Conservation (phyloP, 2,113 vertebrate genomes). For the Conger conger region DNA sequence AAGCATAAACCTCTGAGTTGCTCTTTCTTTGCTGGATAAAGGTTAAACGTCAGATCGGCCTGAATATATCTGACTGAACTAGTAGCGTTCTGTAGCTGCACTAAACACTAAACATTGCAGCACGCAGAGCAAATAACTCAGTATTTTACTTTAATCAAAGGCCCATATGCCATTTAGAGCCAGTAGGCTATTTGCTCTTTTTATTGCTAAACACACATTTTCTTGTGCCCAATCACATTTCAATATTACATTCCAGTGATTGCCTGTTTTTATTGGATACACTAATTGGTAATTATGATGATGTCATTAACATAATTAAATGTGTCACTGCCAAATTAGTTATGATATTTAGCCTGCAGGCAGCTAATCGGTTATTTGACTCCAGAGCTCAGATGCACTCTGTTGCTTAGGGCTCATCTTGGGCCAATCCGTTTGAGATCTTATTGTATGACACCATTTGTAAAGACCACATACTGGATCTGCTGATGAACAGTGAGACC, state of each 20-base stretch:
- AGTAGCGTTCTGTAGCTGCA: background rate
- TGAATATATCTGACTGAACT: background rate
- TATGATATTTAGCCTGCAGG: background rate
- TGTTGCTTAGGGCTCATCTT: constrained; percentile 3
- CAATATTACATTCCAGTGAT: background rate
- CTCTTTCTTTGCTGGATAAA: background rate
- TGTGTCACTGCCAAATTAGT: background rate
- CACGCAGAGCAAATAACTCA: background rate
- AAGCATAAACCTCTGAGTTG: background rate
- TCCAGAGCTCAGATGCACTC: background rate
- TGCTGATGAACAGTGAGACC: constrained; percentile 11
- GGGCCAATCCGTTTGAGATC: background rate
- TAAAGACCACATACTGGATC: constrained; percentile 11
- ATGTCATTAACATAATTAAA: background rate
- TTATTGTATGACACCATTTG: constrained; percentile 27
- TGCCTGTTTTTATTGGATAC: background rate
- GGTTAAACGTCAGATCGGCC: background rate
- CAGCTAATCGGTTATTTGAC: background rate
- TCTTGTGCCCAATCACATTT: background rate
- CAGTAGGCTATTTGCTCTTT: background rate
- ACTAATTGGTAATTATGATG: background rate
- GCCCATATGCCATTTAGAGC: background rate
- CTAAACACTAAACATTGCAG: background rate
- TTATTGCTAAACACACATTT: background rate
- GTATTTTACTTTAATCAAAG: background rate